Evolutionary conservation across 1,140 invertebrate genomes (phyloP).

Genomic region (Acromyrmex echinatior): DNA sequence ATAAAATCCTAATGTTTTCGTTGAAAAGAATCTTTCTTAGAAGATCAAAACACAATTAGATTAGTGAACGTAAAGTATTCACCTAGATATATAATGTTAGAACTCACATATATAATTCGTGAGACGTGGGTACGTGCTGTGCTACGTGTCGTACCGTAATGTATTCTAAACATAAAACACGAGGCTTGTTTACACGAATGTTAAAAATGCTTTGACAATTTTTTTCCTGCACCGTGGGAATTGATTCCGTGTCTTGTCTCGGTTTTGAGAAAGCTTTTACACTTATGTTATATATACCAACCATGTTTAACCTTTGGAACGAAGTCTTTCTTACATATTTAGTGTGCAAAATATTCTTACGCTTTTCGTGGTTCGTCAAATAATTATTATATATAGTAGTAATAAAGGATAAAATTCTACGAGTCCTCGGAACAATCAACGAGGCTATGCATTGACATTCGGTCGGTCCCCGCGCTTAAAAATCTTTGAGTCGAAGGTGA

Average conservation of each 20-base stretch:
- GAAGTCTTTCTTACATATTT: conserved; percentile 14
- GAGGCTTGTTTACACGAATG: not conserved
- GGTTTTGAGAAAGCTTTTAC: conserved; percentile 31
- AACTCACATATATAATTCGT: conserved; percentile 35
- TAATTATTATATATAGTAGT: conserved; percentile 32
- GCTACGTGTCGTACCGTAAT: conserved; percentile 52
- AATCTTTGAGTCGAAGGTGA: conserved; percentile 58
- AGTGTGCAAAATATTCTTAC: conserved; percentile 41
- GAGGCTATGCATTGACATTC: conserved; percentile 68
- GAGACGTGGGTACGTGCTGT: conserved; percentile 71
- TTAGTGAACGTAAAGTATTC: conserved; percentile 44
- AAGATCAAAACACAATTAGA: conserved; percentile 8
- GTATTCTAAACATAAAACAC: conserved; percentile 30
- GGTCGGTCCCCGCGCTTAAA: conserved; percentile 70
- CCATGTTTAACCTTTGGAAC: conserved; percentile 31
- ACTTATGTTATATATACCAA: conserved; percentile 31
- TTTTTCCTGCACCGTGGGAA: conserved; percentile 21
- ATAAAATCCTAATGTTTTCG: conserved; percentile 7
- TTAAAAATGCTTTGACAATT: conserved; percentile 31
- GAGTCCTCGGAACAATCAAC: conserved; percentile 49
- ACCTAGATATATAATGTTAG: conserved; percentile 25
- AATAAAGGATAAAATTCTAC: conserved; percentile 59
- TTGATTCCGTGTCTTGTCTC: conserved; percentile 25
- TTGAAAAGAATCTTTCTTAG: conserved; percentile 17
- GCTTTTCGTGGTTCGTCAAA: conserved; percentile 45